Evolutionary conservation across 2,797 vertebrate genomes (phyloP), one percentile per base, ranked within the genome.

Genomic region (Enteromius viviparus): DNA sequence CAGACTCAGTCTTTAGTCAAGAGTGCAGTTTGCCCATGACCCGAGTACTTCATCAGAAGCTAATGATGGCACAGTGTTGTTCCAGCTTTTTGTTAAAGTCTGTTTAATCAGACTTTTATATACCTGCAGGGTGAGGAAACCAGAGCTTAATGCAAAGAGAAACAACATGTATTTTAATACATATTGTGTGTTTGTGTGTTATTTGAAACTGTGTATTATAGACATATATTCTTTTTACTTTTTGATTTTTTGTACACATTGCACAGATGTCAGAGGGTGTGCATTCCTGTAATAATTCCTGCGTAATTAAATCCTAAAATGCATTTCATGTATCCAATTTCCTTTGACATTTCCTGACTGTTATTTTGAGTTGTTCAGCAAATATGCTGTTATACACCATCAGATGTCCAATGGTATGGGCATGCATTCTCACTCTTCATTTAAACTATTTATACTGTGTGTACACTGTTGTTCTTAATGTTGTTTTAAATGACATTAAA

Each of bases 231-330:
- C 12, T 9, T 53, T 53, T 53, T 32, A 32, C 45, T 17, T 72
- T 49, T 26, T 11, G 23, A 29, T 26, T 72, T 51, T 70, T 51
- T 3, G 29, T 11, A 49, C 23, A 29, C 23, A 51, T 32, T 72
- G 4, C 26, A 9, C 42, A 55, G 5, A 55, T 23, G 19, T 37
- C 49, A 75, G 12, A 75, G 19, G 51, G 51, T 55, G 3, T 55
- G 11, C 51, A 55, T 23, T 75, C 53, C 11, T 53, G 34, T n/a
- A n/a, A n/a, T n/a, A n/a, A n/a, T n/a, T n/a, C n/a, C n/a, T n/a
- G n/a, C n/a, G n/a, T n/a, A n/a, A 55, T 75, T 75, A n/a, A 75
- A 34, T 75, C 11, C 19, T 55, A 55, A 34, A 75, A 75, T 75
- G 37, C 21, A n/a, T 75, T 53, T 55, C 3, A 53, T 55, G 21